Base-by-base conservation (phyloP, 2,888 invertebrate species). In the Leucozona laternaria region DNA sequence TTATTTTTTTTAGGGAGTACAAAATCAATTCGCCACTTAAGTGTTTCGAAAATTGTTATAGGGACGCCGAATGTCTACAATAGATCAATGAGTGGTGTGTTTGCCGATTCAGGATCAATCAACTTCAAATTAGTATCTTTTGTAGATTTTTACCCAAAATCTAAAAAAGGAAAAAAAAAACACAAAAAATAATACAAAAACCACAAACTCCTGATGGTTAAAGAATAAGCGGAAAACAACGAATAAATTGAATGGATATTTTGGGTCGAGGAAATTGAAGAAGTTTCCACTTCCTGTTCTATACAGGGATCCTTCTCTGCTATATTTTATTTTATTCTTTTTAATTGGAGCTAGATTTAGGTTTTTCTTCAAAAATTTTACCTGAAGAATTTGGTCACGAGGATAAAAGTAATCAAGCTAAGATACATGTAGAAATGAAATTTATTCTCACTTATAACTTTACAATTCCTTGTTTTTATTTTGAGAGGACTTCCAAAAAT, bases 121-220 rank as follows among this genome's bases (percentile, higher is more conserved):
- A 82, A 77, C 62, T 77, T 85, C 60, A 86, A 82, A 86, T 86
- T 86, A 82, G 82, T 78, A 73, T 68, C 85, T 78, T 82, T 86
- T 82, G 77, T 77, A 37, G 71, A 58, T 71, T 60, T 71, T 34
- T 76, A 48, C 43, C 40, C 48, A 71, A 62, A 73, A 66, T 28
- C 2, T 48, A 55, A 15, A 73, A 28, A 75, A 55, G 50, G 53
- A 55, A 37, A 34, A 20, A 57, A 79, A 75, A 85, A 77, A 62
- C 3, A 45, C 17, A 53, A 66, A 62, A 62, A 75, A 48, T 76
- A 76, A 80, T 37, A 68, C 22, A 22, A 76, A 85, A 82, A 86
- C 82, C 85, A 86, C 85, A 78, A 86, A 82, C 48, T 60, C 60
- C 7, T 37, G 70, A 64, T 76, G 66, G 48, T 60, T 60, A 8